These are phyloP conservation scores for Drosophila sproati DNA, from an alignment of 1,140 invertebrate genomes.

Conservation along the genomic window DNA sequence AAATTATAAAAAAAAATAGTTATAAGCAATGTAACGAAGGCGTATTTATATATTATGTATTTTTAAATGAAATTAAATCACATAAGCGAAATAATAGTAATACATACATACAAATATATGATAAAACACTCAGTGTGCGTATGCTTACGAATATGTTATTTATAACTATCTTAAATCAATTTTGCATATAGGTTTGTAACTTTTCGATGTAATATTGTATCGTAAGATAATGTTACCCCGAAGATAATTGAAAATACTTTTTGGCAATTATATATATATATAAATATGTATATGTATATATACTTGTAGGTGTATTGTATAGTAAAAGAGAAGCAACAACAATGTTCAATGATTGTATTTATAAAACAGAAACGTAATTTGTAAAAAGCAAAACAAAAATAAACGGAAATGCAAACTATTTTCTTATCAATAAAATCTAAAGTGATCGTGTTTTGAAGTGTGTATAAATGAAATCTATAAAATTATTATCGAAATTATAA, in stretches of 20 bases:
- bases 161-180: slow-evolving; percentile 53
- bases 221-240: slow-evolving; percentile 65
- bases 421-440: slow-evolving; percentile 37
- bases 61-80: slow-evolving; percentile 77
- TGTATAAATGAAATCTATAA: slow-evolving; percentile 18
- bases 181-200: slow-evolving; percentile 74
- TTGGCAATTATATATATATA: slow-evolving; percentile 53
- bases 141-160: slow-evolving; percentile 50
- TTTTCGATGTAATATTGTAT: slow-evolving; percentile 72
- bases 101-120: not conserved
- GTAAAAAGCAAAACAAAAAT: slow-evolving; percentile 42
- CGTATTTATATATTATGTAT: slow-evolving; percentile 78
- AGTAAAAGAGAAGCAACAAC: slow-evolving; percentile 36
- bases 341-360: slow-evolving; percentile 52
- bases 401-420: slow-evolving; percentile 55
- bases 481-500: not conserved
- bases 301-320: slow-evolving; percentile 25
- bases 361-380: slow-evolving; percentile 35
- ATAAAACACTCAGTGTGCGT: slow-evolving; percentile 33
- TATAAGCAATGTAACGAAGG: slow-evolving; percentile 53
- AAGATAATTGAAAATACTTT: slow-evolving; percentile 68
- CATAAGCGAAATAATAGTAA: slow-evolving; percentile 40
- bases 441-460: slow-evolving; percentile 24
- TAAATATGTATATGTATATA: slow-evolving; percentile 8
- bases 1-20: slow-evolving; percentile 34